phyloP scores from a whole-genome alignment of 2,113 vertebrate species.

The Misgurnus anguillicaudatus region DNA sequence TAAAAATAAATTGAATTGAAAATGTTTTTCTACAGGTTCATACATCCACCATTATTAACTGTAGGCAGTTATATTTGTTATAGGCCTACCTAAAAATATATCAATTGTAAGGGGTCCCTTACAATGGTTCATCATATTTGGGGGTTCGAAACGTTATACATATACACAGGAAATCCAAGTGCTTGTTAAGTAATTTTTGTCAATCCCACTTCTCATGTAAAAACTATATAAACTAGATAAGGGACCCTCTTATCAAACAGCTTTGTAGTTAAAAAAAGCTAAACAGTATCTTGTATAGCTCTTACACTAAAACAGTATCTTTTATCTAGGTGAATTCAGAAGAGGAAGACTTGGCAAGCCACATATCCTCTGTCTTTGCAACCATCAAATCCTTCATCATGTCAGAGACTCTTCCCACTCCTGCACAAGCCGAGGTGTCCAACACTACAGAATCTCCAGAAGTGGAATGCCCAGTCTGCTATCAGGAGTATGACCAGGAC shows the following conservation, averaged over 20 bases:
- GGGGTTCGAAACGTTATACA: no score
- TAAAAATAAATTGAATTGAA: no score
- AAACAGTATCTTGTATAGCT: neutral
- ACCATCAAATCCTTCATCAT: conserved; percentile 42
- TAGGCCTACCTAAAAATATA: no score
- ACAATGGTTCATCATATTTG: no score
- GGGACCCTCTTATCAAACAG: no score
- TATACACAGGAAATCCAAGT: neutral
- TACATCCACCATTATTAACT: no score
- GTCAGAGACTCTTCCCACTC: conserved; percentile 48
- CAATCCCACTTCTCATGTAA: neutral
- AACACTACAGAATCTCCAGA: conserved; percentile 64
- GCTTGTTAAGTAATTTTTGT: neutral
- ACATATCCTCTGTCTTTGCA: neutral
- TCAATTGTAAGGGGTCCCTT: no score
- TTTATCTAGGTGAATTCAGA: neutral
- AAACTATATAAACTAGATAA: conserved; percentile 19
- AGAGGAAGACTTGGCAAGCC: neutral
- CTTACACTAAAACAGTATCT: neutral
- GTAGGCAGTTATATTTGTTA: no score
- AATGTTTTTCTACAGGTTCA: no score
- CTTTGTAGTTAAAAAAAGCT: no score
- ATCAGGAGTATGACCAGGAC: conserved; percentile 76
- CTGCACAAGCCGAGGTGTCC: conserved; percentile 27
- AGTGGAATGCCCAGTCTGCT: conserved; percentile 78